Base-by-base conservation (phyloP, 1,140 invertebrate genomes). In the Homarus americanus region DNA sequence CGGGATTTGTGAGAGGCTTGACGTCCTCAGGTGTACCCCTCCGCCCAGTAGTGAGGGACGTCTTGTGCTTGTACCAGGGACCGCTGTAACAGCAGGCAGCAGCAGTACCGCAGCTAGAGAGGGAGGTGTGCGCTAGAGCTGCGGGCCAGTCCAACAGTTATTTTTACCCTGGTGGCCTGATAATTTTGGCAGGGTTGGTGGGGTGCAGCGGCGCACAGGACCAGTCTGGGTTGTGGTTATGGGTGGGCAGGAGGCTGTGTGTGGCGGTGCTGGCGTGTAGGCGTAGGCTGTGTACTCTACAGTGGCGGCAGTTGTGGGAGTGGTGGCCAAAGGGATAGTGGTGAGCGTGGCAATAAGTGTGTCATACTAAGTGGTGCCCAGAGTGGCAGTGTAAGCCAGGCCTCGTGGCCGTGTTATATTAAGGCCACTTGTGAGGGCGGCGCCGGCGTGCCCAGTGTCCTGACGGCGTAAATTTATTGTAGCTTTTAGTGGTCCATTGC, bases 81-180 rank as follows among this genome's bases (percentile, higher is more conserved):
- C 63, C n/a, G 28, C 63, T 28, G 4, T 12, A 32, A 20, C 58
- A 63, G 58, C 15, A 63, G 20, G 82, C 63, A 66, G 58, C 53
- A 44, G 82, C 24, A 72, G 53, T n/a, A 58, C n/a, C 12, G 80
- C 28, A 44, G 38, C 63, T 41, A n/a, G 82, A 17, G 82, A 9
- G 82, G 63, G 17, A 40, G 24, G 53, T 32, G 63, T 24, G 53
- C 20, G 36, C 44, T n/a, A 28, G 63, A 84, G 82, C 53, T 69
- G 63, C n/a, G n/a, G n/a, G 63, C 63, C n/a, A 32, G n/a, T 69
- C 63, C 63, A 69, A 69, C 63, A 7, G 34, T 72, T 84, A 84
- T 84, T 84, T 84, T 84, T 84, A 84, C 82, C 17, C 58, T 66
- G 80, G 28, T 38, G 36, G 80, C 80, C 80, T 82, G 80, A 82